Base-by-base conservation (phyloP, 2,888 invertebrate genomes). In the Ptychoptera albimana region DNA sequence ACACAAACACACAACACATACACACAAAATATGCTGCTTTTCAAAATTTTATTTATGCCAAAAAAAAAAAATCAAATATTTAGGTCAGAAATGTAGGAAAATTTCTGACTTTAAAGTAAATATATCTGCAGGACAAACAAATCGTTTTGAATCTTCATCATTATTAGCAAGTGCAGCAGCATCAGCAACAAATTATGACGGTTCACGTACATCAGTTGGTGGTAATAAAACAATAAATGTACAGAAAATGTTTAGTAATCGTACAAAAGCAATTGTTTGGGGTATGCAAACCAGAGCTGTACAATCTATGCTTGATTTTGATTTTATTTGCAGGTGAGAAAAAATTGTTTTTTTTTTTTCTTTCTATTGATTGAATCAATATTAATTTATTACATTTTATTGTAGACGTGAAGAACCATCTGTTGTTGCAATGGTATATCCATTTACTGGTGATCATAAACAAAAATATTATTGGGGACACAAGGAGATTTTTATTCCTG, bases 401-500 rank as follows among this genome's bases (percentile, higher is more conserved):
- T 89, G 14, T 91, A 96, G 68, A 75, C 89, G 16, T 72, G 97
- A 55, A 43, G 84, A 86, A 56, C 96, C 96, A 1, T 87, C 86
- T 1, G 88, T 98, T 2, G 93, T 91, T 1, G 96, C 96, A 30
- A 86, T 97, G 61, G 92, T 97, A 32, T 98, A 98, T 67, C 98
- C 98, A 0, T 94, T 98, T 68, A 93, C 86, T 11, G 94, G 94
- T 0, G 96, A 98, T 65, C 97, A 98, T 67, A 96, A 94, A 61
- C 96, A 96, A 68, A 99, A 98, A 66, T 98, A 91, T 70, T 99
- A 99, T 65, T 98, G 96, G 82, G 98, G 98, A 1, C 97, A 98
- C 67, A 93, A 96, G 61, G 97, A 97, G 63, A 83, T 94, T 40
- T 75, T 93, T 23, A 80, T 93, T 57, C 85, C 82, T 1, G 89